Conservation (phyloP, 2,888 invertebrate genomes). For the Thymelicus lineola region DNA sequence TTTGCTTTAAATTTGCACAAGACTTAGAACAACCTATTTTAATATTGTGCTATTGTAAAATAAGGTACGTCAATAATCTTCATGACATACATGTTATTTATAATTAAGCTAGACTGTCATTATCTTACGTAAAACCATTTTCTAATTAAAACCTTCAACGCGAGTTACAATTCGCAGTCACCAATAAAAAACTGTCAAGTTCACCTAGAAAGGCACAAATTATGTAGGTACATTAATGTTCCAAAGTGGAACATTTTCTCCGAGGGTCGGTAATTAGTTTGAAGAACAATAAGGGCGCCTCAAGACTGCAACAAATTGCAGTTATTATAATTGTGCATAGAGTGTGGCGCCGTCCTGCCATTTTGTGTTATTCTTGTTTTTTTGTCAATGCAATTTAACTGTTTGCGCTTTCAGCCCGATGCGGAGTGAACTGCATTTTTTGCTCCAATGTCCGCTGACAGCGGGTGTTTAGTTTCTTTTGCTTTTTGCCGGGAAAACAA, state of each 20-base stretch:
- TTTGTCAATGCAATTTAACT: constrained; percentile 1
- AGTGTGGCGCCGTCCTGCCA: constrained; percentile 7
- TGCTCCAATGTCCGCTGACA: background rate
- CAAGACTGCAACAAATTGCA: constrained; percentile 22
- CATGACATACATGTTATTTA: no score
- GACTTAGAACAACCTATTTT: no score
- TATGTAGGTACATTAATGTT: background rate
- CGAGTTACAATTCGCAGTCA: no score
- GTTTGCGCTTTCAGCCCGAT: background rate
- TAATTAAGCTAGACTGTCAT: no score
- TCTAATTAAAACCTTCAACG: no score
- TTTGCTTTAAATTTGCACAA: no score
- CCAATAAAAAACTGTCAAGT: background rate
- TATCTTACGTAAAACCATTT: no score
- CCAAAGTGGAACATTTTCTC: background rate
- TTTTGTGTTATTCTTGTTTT: constrained; percentile 8
- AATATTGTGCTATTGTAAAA: no score
- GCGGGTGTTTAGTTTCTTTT: background rate
- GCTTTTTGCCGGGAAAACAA: background rate
- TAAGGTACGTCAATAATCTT: no score
- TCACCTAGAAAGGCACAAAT: background rate
- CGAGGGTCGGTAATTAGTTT: constrained; percentile 1
- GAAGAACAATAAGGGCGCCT: background rate
- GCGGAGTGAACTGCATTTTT: constrained; percentile 14
- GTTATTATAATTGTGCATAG: constrained; percentile 21